phyloP scores from a whole-genome alignment of 2,113 vertebrate species.

The Hucho hucho region DNA sequence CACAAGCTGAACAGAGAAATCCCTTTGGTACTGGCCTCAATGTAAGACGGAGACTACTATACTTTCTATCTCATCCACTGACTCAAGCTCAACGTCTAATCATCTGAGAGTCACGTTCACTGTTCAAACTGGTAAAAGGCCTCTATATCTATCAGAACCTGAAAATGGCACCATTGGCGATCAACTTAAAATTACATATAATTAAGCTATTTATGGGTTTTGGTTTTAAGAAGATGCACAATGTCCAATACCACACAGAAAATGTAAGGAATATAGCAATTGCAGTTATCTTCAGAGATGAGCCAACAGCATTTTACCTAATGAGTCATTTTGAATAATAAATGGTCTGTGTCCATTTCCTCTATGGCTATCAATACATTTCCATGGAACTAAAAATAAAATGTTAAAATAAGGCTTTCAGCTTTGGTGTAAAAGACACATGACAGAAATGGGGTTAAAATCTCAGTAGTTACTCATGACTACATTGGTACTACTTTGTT shows the following conservation, averaged over 20 bases:
- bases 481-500: background rate
- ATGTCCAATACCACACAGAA: slow-evolving; percentile 5
- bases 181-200: background rate
- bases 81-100: background rate
- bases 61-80: background rate
- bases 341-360: too few relatives aligned
- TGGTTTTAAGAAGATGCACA: background rate
- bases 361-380: background rate
- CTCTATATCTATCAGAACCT: slow-evolving; percentile 26
- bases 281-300: background rate
- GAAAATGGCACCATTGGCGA: slow-evolving; percentile 2
- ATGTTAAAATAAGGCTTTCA: background rate
- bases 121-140: slow-evolving; percentile 24
- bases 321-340: too few relatives aligned
- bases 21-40: slow-evolving; percentile 2
- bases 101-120: slow-evolving; percentile 14
- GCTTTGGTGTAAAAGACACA: background rate
- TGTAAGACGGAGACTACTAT: background rate
- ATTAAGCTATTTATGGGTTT: background rate
- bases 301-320: background rate
- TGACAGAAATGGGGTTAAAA: background rate
- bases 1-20: background rate
- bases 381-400: background rate
- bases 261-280: background rate
- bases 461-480: background rate